phyloP scores from a whole-genome alignment of 2,113 vertebrate species.

The Butorides virescens region DNA sequence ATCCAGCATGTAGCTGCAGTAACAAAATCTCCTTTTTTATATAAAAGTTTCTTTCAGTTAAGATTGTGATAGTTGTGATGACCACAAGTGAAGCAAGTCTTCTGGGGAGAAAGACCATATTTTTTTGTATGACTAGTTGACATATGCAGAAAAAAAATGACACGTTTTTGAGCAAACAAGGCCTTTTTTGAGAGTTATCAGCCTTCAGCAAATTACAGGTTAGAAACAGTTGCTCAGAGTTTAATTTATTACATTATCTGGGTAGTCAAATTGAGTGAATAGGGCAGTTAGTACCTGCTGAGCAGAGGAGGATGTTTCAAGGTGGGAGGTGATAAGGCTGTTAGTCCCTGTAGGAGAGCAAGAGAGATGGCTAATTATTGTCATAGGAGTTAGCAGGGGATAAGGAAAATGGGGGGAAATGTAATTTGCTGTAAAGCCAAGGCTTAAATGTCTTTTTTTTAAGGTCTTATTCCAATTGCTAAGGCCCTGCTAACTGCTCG shows the following conservation, averaged over 20 bases:
- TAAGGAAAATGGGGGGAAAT: background rate
- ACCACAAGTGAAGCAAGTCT: background rate
- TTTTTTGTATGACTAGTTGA: background rate
- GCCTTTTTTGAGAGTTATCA: background rate
- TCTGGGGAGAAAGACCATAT: accelerated
- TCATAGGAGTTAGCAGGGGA: background rate
- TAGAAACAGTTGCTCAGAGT: background rate
- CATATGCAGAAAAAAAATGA: background rate
- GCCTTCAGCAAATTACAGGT: background rate
- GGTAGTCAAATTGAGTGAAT: slow-evolving; percentile 16
- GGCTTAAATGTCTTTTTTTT: background rate
- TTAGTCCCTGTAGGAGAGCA: slow-evolving; percentile 18
- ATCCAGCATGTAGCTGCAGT: background rate
- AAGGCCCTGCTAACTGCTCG: background rate
- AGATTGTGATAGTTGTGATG: background rate
- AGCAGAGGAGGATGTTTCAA: slow-evolving; percentile 14
- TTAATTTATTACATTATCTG: slow-evolving; percentile 41
- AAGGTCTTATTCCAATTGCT: background rate
- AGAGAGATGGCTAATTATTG: slow-evolving; percentile 41
- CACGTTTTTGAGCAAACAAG: background rate
- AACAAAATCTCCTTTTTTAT: background rate
- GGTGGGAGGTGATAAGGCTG: background rate
- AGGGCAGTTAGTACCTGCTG: slow-evolving; percentile 21
- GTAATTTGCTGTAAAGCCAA: background rate
- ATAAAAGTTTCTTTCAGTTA: background rate